Evolutionary conservation across 2,113 vertebrate species (phyloP).

Genomic region (Psittacus erithacus): DNA sequence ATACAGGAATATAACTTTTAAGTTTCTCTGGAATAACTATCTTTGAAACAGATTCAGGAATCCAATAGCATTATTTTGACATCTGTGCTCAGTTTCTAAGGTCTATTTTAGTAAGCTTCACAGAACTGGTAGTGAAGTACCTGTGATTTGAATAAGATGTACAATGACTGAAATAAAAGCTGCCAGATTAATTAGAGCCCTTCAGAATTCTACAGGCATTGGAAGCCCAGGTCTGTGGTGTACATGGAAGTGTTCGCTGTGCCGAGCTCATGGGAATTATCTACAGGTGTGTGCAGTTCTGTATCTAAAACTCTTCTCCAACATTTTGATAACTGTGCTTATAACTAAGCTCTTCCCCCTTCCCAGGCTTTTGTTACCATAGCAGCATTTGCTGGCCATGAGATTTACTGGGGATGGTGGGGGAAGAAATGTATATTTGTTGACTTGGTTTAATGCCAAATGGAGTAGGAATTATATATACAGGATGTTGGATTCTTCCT

Average conservation of each 20-base stretch:
- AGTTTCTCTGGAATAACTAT: conserved; percentile 72
- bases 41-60: conserved; percentile 70
- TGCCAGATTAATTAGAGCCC: conserved; percentile 46
- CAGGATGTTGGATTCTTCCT: conserved; percentile 70
- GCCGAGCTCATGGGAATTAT: conserved; percentile 17
- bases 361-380: conserved; percentile 63
- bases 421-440: conserved; percentile 59
- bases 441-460: conserved; percentile 73
- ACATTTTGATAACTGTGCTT: conserved; percentile 58
- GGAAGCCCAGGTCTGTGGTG: neutral
- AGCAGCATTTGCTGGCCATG: conserved; percentile 67
- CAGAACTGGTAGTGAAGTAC: conserved; percentile 66
- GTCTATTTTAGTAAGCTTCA: conserved; percentile 70
- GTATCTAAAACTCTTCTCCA: conserved; percentile 39
- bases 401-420: conserved; percentile 29
- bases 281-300: conserved; percentile 12
- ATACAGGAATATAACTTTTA: conserved; percentile 77
- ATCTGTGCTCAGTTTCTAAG: conserved; percentile 69
- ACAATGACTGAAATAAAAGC: conserved; percentile 69
- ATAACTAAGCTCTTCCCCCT: conserved; percentile 9
- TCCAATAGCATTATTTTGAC: conserved; percentile 73
- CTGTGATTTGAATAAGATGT: conserved; percentile 71
- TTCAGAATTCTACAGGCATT: conserved; percentile 37
- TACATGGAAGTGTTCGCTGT: conserved; percentile 1
- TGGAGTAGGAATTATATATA: conserved; percentile 72